Percentiles rank a stretch among this genome's conserved stretches.
These are phyloP conservation scores for Vandiemenella viatica DNA, from an alignment of 2,888 invertebrate genomes.

Conservation along the genomic window DNA sequence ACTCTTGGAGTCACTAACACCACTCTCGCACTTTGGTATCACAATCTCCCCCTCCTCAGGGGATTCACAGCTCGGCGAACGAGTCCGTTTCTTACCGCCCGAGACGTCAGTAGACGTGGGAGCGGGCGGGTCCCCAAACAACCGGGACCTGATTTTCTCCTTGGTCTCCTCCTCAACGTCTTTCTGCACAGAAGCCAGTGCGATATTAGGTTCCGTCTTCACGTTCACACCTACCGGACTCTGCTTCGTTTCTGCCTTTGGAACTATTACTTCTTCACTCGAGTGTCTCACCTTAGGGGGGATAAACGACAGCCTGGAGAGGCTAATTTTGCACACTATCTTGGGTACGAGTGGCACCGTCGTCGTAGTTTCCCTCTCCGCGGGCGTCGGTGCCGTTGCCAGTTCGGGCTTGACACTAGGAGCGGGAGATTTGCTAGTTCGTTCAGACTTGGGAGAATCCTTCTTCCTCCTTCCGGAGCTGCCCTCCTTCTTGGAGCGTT, in stretches of 20 bases:
- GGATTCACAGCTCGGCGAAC: slow-evolving; percentile 5
- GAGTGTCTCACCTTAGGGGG: background rate
- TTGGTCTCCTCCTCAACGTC: no score
- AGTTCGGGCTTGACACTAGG: background rate
- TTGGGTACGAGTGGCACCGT: no score
- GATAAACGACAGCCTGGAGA: background rate
- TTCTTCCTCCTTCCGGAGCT: no score
- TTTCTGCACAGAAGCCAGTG: no score
- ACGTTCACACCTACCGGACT: background rate
- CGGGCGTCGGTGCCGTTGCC: no score
- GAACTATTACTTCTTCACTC: background rate
- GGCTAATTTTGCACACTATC: background rate
- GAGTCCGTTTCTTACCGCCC: slow-evolving; percentile 5
- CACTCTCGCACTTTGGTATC: slow-evolving; percentile 16
- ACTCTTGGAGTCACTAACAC: slow-evolving; percentile 2
- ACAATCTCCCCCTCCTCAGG: slow-evolving; percentile 7
- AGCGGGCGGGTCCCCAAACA: background rate
- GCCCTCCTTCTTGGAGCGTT: background rate
- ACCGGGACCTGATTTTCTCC: background rate
- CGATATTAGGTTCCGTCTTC: no score
- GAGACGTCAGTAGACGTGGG: background rate
- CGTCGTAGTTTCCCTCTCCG: no score
- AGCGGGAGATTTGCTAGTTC: slow-evolving; percentile 13
- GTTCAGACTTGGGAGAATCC: slow-evolving; percentile 25
- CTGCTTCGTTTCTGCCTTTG: background rate